Base-by-base conservation (phyloP, 2,113 vertebrate species). In the Dromaius novaehollandiae region DNA sequence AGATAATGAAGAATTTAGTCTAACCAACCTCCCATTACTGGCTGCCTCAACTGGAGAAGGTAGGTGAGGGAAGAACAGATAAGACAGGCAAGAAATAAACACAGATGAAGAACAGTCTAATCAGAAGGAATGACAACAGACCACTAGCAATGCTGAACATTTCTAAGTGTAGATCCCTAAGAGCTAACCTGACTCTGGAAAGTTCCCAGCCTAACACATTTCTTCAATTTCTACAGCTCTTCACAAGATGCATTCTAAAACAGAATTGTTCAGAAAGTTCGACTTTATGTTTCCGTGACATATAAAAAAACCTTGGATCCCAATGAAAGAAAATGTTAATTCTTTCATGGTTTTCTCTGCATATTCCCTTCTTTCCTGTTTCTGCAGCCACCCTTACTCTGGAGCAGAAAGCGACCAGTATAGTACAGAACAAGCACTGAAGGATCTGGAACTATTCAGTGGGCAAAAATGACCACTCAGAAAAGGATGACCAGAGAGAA, bases 391-490 rank as follows among this genome's bases (percentile, higher is more conserved):
- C 24, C 77, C 74, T 38, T 15, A 53, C 34, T 86, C 69, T 24
- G 8, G 60, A 34, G 79, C 89, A 71, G 16, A 44, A 7, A 2
- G 3, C 15, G 44, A 28, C 55, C 38, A 2, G 15, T 10, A 11
- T 5, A 25, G 63, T 3, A 50, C 53, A 16, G 56, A 25, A 40
- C 3, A 20, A 4, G 42, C 12, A 18, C 70, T 60, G 74, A 16
- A 38, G 82, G 63, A 22, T 20, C 56, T 79, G 70, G 60, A 14
- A 9, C n/a, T 2, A 17, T 0, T 66, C 55, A 7, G 68, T 3
- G 48, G 42, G 71, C 55, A 77, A 1, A 80, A 53, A 30, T 0
- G 50, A 14, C 0, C 44, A 0, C 69, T 28, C 12, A 44, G 30
- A 15, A 22, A 79, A 56, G 42, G 48, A 28, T 22, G 76, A 3